Evolutionary conservation across 2,888 invertebrate species (phyloP).

Genomic region (Xestobium rufovillosum): DNA sequence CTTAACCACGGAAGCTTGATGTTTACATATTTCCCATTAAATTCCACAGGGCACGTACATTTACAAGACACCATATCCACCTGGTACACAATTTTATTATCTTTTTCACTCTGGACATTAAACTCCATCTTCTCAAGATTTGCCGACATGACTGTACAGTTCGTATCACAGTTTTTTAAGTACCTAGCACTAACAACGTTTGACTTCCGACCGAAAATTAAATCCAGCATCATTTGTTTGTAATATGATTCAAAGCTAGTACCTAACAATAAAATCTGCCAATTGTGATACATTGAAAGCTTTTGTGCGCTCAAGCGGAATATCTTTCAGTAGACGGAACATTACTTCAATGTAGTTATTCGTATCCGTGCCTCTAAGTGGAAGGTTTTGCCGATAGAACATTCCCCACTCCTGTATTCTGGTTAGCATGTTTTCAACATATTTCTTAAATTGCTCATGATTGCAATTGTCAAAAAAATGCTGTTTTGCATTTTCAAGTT

Average conservation of each 20-base stretch:
- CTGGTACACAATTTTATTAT: too few relatives aligned
- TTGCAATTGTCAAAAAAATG: slow-evolving; percentile 6
- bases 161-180: too few relatives aligned
- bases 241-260: slow-evolving; percentile 5
- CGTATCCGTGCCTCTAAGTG: slow-evolving; percentile 14
- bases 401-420: slow-evolving; percentile 10
- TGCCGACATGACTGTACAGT: too few relatives aligned
- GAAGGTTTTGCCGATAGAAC: slow-evolving; percentile 10
- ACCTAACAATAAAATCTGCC: slow-evolving; percentile 4
- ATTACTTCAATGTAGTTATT: slow-evolving; percentile 18
- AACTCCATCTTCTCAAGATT: too few relatives aligned
- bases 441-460: slow-evolving; percentile 5
- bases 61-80: too few relatives aligned
- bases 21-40: too few relatives aligned
- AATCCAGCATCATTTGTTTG: slow-evolving; percentile 7
- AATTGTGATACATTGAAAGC: slow-evolving; percentile 9
- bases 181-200: too few relatives aligned
- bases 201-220: too few relatives aligned
- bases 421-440: slow-evolving; percentile 2
- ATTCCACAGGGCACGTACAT: too few relatives aligned
- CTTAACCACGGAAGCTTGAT: too few relatives aligned
- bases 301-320: slow-evolving; percentile 16
- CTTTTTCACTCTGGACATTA: too few relatives aligned
- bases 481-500: not conserved
- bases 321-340: slow-evolving; percentile 18